Percentiles rank a stretch among this genome's conserved stretches.
Evolutionary conservation across 2,113 vertebrate genomes (phyloP).

Genomic region (Tretioscincus oriximinensis): DNA sequence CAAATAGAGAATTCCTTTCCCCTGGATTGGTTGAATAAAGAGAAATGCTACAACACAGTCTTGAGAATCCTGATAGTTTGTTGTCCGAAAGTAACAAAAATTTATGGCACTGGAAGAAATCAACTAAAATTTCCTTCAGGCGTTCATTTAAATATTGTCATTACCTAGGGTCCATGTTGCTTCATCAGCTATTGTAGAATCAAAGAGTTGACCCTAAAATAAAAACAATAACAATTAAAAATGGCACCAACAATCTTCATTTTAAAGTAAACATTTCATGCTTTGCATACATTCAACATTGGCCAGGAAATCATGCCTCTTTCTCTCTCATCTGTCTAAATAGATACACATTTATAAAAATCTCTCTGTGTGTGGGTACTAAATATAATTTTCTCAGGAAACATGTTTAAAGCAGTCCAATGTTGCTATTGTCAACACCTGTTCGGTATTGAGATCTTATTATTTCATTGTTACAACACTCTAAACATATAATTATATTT

Average conservation of each 20-base stretch:
- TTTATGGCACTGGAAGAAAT: neutral
- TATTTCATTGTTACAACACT: no score
- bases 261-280: neutral
- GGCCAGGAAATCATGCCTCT: fast-evolving
- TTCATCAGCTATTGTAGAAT: slow-evolving; percentile 89
- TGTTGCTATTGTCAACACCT: no score
- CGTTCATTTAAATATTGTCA: slow-evolving; percentile 6
- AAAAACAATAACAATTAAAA: slow-evolving; percentile 44
- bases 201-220: slow-evolving; percentile 89
- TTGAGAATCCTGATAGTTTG: neutral
- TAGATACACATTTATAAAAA: no score
- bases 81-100: neutral
- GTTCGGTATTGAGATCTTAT: no score
- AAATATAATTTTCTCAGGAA: no score
- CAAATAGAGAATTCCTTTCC: neutral
- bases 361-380: no score
- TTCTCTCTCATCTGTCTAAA: neutral
- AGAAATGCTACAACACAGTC: neutral
- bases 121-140: neutral
- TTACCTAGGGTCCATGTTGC: slow-evolving; percentile 95
- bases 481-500: no score
- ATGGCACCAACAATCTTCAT: neutral
- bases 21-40: neutral
- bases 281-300: fast-evolving
- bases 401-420: no score